Evolutionary conservation across 2,888 invertebrate genomes (phyloP).

Genomic region (Nudaria mundana): DNA sequence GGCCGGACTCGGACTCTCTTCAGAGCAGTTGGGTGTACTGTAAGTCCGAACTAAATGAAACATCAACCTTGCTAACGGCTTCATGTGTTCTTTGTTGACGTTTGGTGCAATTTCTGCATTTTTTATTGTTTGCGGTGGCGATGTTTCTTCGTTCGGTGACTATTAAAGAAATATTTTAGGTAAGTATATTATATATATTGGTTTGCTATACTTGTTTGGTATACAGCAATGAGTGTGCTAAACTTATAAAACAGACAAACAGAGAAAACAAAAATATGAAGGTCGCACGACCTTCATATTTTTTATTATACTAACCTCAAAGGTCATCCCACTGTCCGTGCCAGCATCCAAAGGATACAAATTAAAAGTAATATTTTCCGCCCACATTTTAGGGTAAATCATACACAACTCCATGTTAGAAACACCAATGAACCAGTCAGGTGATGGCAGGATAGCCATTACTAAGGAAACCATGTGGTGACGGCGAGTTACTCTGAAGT

Average conservation of each 20-base stretch:
- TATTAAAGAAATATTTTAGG: conserved; percentile 20
- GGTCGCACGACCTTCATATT: too few relatives aligned
- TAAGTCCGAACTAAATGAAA: conserved; percentile 62
- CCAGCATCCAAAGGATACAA: conserved; percentile 98
- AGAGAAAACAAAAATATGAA: neutral
- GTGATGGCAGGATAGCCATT: conserved; percentile 80
- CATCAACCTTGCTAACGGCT: conserved; percentile 60
- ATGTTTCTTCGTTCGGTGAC: conserved; percentile 68
- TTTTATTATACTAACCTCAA: conserved; percentile 82
- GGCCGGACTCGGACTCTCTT: conserved; percentile 23
- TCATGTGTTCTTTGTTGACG: conserved; percentile 25
- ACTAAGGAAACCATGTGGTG: conserved; percentile 65
- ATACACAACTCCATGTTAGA: conserved; percentile 93
- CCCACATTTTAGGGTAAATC: conserved; percentile 88
- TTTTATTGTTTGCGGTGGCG: conserved; percentile 62
- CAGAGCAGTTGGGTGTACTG: conserved; percentile 37
- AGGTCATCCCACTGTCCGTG: conserved; percentile 94
- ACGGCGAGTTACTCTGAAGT: conserved; percentile 56
- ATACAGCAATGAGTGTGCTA: too few relatives aligned
- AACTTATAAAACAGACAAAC: too few relatives aligned
- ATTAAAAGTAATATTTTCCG: conserved; percentile 88
- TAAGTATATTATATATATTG: too few relatives aligned
- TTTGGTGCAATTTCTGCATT: conserved; percentile 35
- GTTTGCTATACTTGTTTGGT: too few relatives aligned
- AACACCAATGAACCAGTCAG: conserved; percentile 98